These are phyloP conservation scores for Zaprionus tsacasi DNA, from an alignment of 1,140 invertebrate species.

Conservation along the genomic window DNA sequence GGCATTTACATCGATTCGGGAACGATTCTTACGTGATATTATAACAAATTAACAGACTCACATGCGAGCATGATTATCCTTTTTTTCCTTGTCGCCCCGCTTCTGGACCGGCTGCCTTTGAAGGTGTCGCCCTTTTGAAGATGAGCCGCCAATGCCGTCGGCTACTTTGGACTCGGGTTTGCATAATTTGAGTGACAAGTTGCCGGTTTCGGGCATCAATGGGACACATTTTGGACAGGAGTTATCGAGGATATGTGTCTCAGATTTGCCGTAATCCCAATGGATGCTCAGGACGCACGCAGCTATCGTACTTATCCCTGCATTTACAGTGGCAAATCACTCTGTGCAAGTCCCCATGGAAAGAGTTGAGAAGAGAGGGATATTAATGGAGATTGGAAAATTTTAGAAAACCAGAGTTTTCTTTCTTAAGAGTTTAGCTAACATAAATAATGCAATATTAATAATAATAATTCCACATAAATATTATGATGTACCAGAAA, in stretches of 20 bases:
- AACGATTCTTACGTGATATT: constrained; percentile 73
- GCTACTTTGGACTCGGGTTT: constrained; percentile 4
- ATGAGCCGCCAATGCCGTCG: constrained; percentile 29
- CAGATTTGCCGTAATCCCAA: constrained; percentile 67
- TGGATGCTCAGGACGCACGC: constrained; percentile 37
- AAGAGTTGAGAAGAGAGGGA: not conserved
- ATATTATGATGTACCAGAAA: too few species aligned
- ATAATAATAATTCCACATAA: too few species aligned
- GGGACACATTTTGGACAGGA: not conserved
- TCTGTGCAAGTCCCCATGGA: not conserved
- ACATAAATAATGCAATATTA: too few species aligned
- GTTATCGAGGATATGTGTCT: not conserved
- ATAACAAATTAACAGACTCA: constrained; percentile 70
- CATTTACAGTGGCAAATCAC: not conserved
- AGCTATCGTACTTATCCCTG: not conserved
- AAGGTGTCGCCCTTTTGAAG: constrained; percentile 14
- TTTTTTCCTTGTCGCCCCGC: constrained; percentile 4
- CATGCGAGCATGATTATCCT: constrained; percentile 62
- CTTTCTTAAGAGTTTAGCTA: too few species aligned
- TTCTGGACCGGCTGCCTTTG: constrained; percentile 39
- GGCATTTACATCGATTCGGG: constrained; percentile 62
- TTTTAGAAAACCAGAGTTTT: too few species aligned
- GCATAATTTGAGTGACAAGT: constrained; percentile 62
- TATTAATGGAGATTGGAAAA: too few species aligned
- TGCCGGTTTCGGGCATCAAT: constrained; percentile 43